phyloP scores from a whole-genome alignment of 2,888 invertebrate species.

The Monopis laevigella region DNA sequence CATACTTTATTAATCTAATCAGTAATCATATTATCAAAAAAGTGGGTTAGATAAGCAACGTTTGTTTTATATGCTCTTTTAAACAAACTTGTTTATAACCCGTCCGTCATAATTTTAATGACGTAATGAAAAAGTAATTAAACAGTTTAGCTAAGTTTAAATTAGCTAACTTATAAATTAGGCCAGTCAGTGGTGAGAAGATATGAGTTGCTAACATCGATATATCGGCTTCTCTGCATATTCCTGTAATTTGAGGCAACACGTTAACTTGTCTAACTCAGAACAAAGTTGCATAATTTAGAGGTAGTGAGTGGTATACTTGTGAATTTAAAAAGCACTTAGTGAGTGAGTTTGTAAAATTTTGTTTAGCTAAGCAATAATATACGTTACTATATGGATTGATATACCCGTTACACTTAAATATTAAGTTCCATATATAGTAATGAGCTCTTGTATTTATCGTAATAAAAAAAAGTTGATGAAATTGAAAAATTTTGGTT shows the following conservation, averaged over 20 bases:
- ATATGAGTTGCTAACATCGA: conserved; percentile 7
- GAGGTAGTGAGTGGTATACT: conserved; percentile 3
- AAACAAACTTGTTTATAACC: conserved; percentile 3
- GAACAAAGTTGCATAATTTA: conserved; percentile 8
- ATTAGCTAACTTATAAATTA: conserved; percentile 5
- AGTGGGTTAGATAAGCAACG: neutral
- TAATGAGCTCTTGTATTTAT: too few relatives aligned
- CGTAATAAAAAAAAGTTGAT: too few relatives aligned
- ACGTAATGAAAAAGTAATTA: conserved; percentile 5
- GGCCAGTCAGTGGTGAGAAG: conserved; percentile 1
- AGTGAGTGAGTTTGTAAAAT: conserved; percentile 9
- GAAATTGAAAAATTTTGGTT: neutral
- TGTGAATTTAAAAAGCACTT: conserved; percentile 11
- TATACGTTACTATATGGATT: too few relatives aligned
- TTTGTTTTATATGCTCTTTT: neutral
- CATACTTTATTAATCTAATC: too few relatives aligned
- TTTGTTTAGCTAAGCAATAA: conserved; percentile 8
- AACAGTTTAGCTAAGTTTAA: conserved; percentile 3
- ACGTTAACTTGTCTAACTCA: conserved; percentile 8
- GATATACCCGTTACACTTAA: too few relatives aligned
- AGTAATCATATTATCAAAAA: conserved; percentile 1
- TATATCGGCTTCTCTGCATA: conserved; percentile 7
- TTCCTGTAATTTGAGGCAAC: conserved; percentile 4
- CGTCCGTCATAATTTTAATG: conserved; percentile 7
- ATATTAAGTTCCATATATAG: too few relatives aligned